A percentile compares a stretch with the other conserved stretches of the same genome.
These are phyloP conservation scores for Ptilorrhoa leucosticta DNA, from an alignment of 2,113 vertebrate genomes.

Conservation along the genomic window DNA sequence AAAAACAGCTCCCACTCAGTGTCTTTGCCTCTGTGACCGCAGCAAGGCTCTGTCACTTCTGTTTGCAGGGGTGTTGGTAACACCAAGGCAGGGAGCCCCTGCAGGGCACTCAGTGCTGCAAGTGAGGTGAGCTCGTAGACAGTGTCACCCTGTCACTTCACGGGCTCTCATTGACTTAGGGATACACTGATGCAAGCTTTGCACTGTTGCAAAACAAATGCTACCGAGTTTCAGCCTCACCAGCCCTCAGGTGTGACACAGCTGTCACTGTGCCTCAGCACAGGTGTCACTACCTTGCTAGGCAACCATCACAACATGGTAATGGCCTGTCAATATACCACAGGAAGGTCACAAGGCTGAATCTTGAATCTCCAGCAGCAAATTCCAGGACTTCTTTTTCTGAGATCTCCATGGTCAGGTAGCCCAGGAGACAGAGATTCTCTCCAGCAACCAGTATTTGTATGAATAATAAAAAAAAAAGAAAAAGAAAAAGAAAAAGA, in stretches of 20 bases:
- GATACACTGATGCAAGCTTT: neutral
- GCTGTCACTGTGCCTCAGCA: neutral
- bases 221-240: neutral
- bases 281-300: neutral
- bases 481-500: fast-evolving
- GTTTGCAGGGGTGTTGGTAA: fast-evolving
- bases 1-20: neutral
- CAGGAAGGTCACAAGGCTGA: neutral
- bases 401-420: neutral
- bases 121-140: neutral
- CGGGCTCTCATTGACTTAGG: neutral
- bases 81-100: neutral
- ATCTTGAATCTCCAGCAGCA: neutral
- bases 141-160: neutral
- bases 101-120: neutral
- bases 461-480: neutral
- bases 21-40: neutral
- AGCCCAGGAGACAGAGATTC: neutral
- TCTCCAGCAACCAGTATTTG: neutral
- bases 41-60: neutral
- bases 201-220: neutral
- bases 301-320: neutral
- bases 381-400: neutral
- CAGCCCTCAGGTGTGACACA: neutral
- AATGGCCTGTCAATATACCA: neutral